Base-by-base conservation (phyloP, 2,113 vertebrate species). In the Hippotragus niger region DNA sequence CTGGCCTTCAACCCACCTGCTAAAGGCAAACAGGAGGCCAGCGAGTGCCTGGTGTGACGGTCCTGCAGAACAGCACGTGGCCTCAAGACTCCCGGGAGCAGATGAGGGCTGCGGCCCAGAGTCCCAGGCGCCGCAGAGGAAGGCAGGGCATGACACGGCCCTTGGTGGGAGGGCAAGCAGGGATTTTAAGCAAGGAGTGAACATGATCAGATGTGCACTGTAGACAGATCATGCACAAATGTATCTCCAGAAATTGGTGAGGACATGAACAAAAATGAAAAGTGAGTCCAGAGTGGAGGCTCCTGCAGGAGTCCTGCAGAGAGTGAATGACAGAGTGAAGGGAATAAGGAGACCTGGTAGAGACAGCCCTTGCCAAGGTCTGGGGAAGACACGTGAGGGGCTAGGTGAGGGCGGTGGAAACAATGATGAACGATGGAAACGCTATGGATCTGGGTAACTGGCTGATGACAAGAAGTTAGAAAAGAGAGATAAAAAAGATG, bases 11-110 rank as follows among this genome's bases (percentile, higher is more conserved):
- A 2, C 55, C 36, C 81, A 6, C 90, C 52, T 64, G 86, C 29
- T 45, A n/a, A 78, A 84, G 12, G 9, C 25, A 78, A 52, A 64
- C 27, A 23, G 0, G 7, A 78, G 19, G 31, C 12, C 1, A 27
- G 33, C 3, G 27, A 25, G n/a, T 15, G 19, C 21, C 43, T 6
- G 2, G 15, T 11, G 31, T 36, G 50, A 19, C 0, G 13, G 36
- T 11, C 29, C 33, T 12, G 4, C 25, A 76, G 53, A 76, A 23
- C 9, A 31, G 8, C 0, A 0, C 2, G 3, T 14, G 3, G 10
- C 2, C 50, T 43, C n/a, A 50, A 36, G 17, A n/a, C 29, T 13
- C 45, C 12, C 4, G 25, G 36, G 33, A 53, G 15, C 5, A 0
- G 16, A 23, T 23, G 25, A 40, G 58, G 5, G 36, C n/a, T 17